These are phyloP conservation scores for Auanema sp. DNA, from an alignment of 2,888 invertebrate species.

Conservation along the genomic window DNA sequence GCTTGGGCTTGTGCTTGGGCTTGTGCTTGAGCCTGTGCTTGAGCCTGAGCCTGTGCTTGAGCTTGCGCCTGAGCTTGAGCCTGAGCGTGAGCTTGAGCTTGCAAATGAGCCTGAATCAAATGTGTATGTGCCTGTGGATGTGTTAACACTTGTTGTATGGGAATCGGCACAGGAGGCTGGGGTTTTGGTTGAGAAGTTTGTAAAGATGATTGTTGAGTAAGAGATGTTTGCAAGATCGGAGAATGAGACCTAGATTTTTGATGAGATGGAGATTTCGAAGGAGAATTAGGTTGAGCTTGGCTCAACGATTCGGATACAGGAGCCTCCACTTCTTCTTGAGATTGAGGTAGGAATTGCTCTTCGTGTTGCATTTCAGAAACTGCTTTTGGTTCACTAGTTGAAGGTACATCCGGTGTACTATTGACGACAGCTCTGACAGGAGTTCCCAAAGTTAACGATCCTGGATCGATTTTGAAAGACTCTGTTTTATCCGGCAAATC, in stretches of 20 bases:
- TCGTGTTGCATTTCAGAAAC: not conserved
- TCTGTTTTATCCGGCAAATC: no score
- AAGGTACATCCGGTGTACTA: not conserved
- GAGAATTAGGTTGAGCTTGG: not conserved
- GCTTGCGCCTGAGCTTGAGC: conserved; percentile 10
- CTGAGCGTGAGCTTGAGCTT: conserved; percentile 5
- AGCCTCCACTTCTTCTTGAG: not conserved
- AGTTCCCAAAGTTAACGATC: conserved; percentile 20
- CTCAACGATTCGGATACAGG: not conserved
- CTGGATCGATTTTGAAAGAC: not conserved
- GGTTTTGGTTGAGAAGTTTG: not conserved
- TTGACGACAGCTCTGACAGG: conserved; percentile 9
- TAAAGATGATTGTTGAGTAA: not conserved
- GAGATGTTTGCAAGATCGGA: not conserved
- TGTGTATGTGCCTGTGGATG: not conserved
- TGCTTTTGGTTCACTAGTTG: conserved; percentile 7
- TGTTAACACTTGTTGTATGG: not conserved
- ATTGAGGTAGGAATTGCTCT: not conserved
- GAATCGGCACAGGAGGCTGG: conserved; percentile 8
- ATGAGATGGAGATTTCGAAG: not conserved
- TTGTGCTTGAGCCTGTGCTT: conserved; percentile 14
- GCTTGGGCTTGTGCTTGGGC: conserved; percentile 12
- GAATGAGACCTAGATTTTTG: not conserved
- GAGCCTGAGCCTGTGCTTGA: conserved; percentile 11
- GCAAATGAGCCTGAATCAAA: not conserved